These are phyloP conservation scores for Hippocampus abdominalis DNA, from an alignment of 2,113 vertebrate species.

Conservation along the genomic window DNA sequence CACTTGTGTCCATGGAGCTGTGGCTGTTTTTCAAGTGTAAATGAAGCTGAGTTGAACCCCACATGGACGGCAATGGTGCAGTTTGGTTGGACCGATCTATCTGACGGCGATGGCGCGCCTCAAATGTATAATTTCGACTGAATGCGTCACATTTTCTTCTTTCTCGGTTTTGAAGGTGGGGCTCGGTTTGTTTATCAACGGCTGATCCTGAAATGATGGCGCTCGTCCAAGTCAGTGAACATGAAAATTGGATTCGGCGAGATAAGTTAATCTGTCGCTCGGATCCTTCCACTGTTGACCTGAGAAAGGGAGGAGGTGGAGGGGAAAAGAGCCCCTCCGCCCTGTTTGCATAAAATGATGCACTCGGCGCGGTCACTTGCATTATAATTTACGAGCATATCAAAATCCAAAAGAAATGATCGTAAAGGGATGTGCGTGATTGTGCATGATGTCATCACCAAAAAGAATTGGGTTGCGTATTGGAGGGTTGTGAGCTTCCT, in stretches of 20 bases:
- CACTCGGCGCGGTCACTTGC: not conserved
- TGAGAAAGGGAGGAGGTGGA: conserved; percentile 41
- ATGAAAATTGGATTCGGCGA: conserved; percentile 78
- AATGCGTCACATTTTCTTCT: conserved; percentile 42
- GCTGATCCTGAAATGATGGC: conserved; percentile 68
- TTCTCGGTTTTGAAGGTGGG: conserved; percentile 47
- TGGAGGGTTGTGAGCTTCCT: too few relatives aligned
- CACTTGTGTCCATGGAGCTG: too few relatives aligned
- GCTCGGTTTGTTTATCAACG: conserved; percentile 73
- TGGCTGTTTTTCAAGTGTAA: too few relatives aligned
- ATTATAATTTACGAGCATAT: not conserved
- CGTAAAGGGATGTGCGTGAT: not conserved
- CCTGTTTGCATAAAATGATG: conserved; percentile 39
- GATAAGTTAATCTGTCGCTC: conserved; percentile 73
- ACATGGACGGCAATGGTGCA: too few relatives aligned
- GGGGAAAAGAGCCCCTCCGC: conserved; percentile 22
- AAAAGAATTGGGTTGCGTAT: not conserved
- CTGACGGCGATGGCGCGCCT: conserved; percentile 26
- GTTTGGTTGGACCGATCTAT: too few relatives aligned
- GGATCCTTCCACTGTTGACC: conserved; percentile 70
- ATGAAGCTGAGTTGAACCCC: too few relatives aligned
- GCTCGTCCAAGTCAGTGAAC: conserved; percentile 75
- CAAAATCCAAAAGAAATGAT: not conserved
- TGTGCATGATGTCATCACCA: not conserved
- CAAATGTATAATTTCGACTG: conserved; percentile 61